Evolutionary conservation across 2,888 invertebrate genomes (phyloP).

Genomic region (Nephrocerus scutellatus): DNA sequence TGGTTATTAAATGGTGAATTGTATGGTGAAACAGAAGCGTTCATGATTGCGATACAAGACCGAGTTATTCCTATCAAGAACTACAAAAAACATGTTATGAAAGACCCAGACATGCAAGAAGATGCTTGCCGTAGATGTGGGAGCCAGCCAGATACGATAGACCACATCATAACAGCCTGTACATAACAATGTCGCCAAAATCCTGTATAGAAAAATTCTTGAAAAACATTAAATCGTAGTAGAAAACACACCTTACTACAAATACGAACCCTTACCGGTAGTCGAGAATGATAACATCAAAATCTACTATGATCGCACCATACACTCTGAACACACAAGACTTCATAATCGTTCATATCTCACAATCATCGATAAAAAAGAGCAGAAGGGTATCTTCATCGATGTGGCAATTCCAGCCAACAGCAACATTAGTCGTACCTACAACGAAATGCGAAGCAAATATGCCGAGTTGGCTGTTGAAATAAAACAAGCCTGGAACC

Average conservation of each 20-base stretch:
- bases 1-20: conserved; percentile 9
- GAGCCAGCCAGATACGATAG: conserved; percentile 6
- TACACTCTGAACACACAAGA: conserved; percentile 2
- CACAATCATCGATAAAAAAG: conserved; percentile 1
- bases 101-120: conserved; percentile 1
- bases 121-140: conserved; percentile 7
- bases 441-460: too few relatives aligned
- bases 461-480: too few relatives aligned
- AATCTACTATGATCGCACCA: conserved; percentile 7
- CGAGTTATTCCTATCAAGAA: conserved; percentile 6
- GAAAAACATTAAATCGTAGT: conserved; percentile 2
- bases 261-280: neutral
- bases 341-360: conserved; percentile 2
- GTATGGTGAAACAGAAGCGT: conserved; percentile 7
- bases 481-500: too few relatives aligned
- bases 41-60: conserved; percentile 10
- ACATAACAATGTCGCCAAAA: conserved; percentile 6
- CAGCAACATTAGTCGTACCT: too few relatives aligned
- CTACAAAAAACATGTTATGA: conserved; percentile 6
- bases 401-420: too few relatives aligned
- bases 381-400: conserved; percentile 2
- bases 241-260: neutral
- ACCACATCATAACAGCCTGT: conserved; percentile 9
- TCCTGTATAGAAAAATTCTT: conserved; percentile 4
- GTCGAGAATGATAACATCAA: neutral